These are phyloP conservation scores for Heliconius charithonia DNA, from an alignment of 2,888 invertebrate genomes.

Conservation along the genomic window DNA sequence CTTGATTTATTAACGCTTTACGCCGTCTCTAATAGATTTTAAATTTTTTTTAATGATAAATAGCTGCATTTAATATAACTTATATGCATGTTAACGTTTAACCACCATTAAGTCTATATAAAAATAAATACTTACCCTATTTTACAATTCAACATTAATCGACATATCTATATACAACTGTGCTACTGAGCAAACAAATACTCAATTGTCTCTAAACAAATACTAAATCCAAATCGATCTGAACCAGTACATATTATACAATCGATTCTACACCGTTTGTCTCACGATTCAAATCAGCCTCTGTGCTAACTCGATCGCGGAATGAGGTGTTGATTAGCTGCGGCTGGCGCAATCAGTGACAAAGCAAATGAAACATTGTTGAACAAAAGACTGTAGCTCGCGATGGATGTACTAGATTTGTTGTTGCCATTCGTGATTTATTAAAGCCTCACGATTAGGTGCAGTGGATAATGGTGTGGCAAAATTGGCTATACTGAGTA, in stretches of 20 bases:
- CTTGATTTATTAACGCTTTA: not conserved
- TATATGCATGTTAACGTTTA: not conserved
- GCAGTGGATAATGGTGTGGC: not conserved
- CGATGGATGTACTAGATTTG: not conserved
- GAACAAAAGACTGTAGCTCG: slow-evolving; percentile 15
- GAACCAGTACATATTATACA: slow-evolving; percentile 20
- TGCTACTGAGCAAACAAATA: not conserved
- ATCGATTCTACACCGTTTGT: slow-evolving; percentile 28
- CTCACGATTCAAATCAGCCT: slow-evolving; percentile 36
- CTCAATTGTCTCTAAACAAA: slow-evolving; percentile 7
- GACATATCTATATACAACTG: not conserved
- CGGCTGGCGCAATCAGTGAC: slow-evolving; percentile 37
- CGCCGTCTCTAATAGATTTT: no score
- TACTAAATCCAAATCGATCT: slow-evolving; percentile 17
- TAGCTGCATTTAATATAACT: no score
- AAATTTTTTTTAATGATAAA: no score
- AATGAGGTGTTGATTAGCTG: slow-evolving; percentile 40
- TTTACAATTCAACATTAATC: not conserved
- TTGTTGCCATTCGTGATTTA: not conserved
- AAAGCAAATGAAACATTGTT: slow-evolving; percentile 31
- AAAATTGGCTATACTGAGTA: not conserved
- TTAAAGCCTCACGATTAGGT: not conserved
- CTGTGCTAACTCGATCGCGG: slow-evolving; percentile 33
- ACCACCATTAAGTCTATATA: not conserved
- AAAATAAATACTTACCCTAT: not conserved